phyloP scores from a whole-genome alignment of 2,797 vertebrate species.

The Valencia hispanica region DNA sequence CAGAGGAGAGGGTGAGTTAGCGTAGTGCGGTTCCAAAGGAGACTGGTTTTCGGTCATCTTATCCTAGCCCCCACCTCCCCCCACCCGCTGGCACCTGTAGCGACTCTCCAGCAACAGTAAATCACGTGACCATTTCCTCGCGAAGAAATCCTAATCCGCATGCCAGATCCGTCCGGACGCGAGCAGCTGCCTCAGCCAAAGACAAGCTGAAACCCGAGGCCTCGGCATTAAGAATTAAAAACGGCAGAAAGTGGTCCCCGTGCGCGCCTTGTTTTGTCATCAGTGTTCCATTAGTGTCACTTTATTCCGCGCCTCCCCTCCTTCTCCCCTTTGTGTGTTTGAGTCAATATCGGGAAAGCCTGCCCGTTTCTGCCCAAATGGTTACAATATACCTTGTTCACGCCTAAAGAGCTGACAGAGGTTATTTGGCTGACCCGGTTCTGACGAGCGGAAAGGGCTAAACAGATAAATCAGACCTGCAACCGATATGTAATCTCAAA shows the following conservation, averaged over 20 bases:
- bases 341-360: conserved; percentile 85
- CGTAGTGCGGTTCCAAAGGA: conserved; percentile 69
- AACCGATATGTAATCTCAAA: conserved; percentile 60
- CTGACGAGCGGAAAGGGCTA: conserved; percentile 42
- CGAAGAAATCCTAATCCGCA: conserved; percentile 80
- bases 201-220: conserved; percentile 83
- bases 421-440: conserved; percentile 74
- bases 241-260: conserved; percentile 83
- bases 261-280: conserved; percentile 85
- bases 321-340: conserved; percentile 69
- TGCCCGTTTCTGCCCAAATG: conserved; percentile 82
- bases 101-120: conserved; percentile 83
- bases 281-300: conserved; percentile 87
- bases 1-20: conserved; percentile 56
- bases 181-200: conserved; percentile 67
- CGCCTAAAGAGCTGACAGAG: conserved; percentile 82
- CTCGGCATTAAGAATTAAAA: conserved; percentile 82
- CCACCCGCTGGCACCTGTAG: conserved; percentile 77
- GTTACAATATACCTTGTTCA: conserved; percentile 86
- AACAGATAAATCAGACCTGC: conserved; percentile 60
- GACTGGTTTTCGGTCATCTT: conserved; percentile 76
- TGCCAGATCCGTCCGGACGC: conserved; percentile 69
- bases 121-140: conserved; percentile 86
- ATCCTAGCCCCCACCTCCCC: conserved; percentile 67
- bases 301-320: conserved; percentile 79